These are phyloP conservation scores for Dicrurus megarhynchus DNA, from an alignment of 2,113 vertebrate genomes.

Conservation along the genomic window DNA sequence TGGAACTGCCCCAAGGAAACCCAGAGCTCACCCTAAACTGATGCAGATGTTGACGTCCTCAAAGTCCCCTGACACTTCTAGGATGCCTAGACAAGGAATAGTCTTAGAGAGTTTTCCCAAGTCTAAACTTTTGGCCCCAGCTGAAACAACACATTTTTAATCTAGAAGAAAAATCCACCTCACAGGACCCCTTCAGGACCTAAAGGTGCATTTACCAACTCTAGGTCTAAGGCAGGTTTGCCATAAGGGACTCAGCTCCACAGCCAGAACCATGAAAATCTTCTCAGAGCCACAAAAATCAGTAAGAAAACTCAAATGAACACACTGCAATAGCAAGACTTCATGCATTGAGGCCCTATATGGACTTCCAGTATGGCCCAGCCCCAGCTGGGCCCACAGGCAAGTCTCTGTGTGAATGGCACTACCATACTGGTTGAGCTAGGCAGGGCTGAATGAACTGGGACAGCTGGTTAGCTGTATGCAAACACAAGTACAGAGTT, in stretches of 20 bases:
- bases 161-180: neutral
- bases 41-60: neutral
- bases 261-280: neutral
- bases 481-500: neutral
- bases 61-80: neutral
- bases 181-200: neutral
- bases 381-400: neutral
- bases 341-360: neutral
- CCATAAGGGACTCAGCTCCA: neutral
- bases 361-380: neutral
- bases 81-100: neutral
- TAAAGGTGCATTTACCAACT: neutral
- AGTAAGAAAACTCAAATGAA: neutral
- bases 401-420: neutral
- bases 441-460: conserved; percentile 31
- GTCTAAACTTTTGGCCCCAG: neutral
- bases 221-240: neutral
- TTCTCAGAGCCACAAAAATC: neutral
- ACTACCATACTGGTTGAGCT: conserved; percentile 39
- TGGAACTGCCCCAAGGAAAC: neutral
- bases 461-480: conserved; percentile 18
- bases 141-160: neutral
- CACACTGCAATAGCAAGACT: neutral
- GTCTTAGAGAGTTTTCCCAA: neutral
- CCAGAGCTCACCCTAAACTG: neutral